These are phyloP conservation scores for Poecilia latipinna DNA, from an alignment of 2,113 vertebrate genomes.

Conservation along the genomic window DNA sequence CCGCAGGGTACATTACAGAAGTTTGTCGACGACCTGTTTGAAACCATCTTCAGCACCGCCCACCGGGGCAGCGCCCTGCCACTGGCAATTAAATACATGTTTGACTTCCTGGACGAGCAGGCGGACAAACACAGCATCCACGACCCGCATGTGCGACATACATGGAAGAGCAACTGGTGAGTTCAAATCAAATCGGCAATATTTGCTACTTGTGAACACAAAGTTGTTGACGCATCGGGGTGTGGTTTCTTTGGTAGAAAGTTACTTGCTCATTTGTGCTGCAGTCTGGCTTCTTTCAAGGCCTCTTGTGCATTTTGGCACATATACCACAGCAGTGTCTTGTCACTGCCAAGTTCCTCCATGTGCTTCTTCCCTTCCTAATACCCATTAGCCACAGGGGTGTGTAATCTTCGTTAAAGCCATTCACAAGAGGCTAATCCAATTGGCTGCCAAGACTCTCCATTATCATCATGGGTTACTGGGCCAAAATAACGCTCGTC, in stretches of 20 bases:
- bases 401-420: constrained; percentile 75
- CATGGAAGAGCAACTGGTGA: constrained; percentile 99
- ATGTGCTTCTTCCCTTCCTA: constrained; percentile 57
- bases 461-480: constrained; percentile 66
- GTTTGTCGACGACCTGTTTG: constrained; percentile 97
- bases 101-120: constrained; percentile 98
- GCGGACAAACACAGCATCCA: constrained; percentile 97
- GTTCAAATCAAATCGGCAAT: constrained; percentile 34
- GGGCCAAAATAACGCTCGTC: constrained; percentile 59
- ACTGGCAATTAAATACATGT: constrained; percentile 99
- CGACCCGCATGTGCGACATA: constrained; percentile 96
- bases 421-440: constrained; percentile 70
- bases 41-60: constrained; percentile 99
- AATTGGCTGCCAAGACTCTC: constrained; percentile 59
- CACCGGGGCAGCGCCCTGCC: constrained; percentile 96
- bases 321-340: constrained; percentile 40
- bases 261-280: not conserved
- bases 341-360: constrained; percentile 62
- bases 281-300: not conserved
- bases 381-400: constrained; percentile 73
- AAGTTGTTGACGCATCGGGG: not conserved
- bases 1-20: constrained; percentile 96
- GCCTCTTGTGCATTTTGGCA: constrained; percentile 30
- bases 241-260: not conserved
- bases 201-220: not conserved